phyloP scores from a whole-genome alignment of 2,888 invertebrate species.

The Biston betularia region DNA sequence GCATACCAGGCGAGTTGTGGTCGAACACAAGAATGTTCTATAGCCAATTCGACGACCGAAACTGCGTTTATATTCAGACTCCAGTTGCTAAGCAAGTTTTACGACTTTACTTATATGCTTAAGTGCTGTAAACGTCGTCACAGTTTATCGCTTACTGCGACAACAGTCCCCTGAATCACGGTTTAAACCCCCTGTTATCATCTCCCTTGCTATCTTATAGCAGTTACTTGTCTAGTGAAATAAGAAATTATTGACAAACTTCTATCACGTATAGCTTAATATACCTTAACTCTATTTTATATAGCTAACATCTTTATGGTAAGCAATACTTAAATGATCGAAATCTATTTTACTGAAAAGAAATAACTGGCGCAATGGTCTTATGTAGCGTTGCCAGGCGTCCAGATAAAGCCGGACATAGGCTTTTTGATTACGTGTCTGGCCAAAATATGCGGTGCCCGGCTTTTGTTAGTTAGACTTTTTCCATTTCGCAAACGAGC shows the following conservation, averaged over 20 bases:
- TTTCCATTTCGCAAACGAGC: no score
- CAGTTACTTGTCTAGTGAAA: slow-evolving; percentile 22
- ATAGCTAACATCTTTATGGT: not conserved
- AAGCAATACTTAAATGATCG: not conserved
- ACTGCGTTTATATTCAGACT: not conserved
- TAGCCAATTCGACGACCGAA: not conserved
- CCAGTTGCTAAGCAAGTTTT: slow-evolving; percentile 20
- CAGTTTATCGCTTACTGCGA: slow-evolving; percentile 39
- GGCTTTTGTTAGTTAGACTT: no score
- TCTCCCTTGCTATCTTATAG: slow-evolving; percentile 24
- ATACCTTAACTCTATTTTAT: not conserved
- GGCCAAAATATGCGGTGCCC: no score
- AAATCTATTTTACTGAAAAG: not conserved
- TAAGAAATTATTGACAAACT: slow-evolving; percentile 13
- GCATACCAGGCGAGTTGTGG: no score
- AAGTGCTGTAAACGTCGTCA: slow-evolving; percentile 38
- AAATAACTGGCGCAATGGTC: no score
- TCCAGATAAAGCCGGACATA: no score
- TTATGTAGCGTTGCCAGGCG: no score
- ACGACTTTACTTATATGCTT: slow-evolving; percentile 35
- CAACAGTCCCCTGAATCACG: slow-evolving; percentile 34
- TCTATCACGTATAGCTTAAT: not conserved
- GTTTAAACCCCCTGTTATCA: slow-evolving; percentile 32
- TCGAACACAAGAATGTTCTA: no score
- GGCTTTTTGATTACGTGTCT: no score